Evolutionary conservation across 1,140 invertebrate species (phyloP).

Genomic region (Bombus sylvicola): DNA sequence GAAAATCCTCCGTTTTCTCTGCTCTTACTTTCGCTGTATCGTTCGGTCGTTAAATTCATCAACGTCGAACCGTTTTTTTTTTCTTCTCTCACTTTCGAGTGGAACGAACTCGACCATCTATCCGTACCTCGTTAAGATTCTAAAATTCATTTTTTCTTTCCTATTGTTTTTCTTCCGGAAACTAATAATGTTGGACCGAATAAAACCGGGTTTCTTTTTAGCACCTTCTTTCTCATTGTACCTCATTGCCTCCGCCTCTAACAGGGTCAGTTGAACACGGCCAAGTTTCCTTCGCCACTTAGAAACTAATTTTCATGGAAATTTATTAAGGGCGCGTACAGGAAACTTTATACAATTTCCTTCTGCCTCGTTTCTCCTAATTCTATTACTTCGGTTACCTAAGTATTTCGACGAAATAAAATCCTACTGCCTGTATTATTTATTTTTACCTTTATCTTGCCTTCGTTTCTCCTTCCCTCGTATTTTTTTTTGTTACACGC

Average conservation of each 20-base stretch:
- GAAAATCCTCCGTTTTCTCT: not conserved
- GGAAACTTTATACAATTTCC: not conserved
- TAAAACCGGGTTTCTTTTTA: not conserved
- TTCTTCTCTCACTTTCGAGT: not conserved
- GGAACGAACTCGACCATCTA: not conserved
- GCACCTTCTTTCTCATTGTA: not conserved
- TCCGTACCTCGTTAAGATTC: constrained; percentile 9
- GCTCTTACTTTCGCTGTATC: constrained; percentile 26
- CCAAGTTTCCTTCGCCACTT: not conserved
- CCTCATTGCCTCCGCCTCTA: not conserved
- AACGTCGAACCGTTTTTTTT: not conserved
- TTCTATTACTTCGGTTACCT: not conserved
- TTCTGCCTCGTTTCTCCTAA: not conserved
- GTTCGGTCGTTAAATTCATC: not conserved
- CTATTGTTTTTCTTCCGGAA: not conserved
- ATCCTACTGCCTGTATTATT: not conserved
- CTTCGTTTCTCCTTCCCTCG: not conserved
- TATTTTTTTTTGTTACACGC: not conserved
- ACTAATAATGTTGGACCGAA: not conserved
- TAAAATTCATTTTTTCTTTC: not conserved
- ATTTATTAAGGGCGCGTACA: not conserved
- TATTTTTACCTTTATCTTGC: too few relatives aligned
- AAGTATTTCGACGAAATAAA: not conserved
- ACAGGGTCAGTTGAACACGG: not conserved
- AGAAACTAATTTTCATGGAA: constrained; percentile 15